Conservation (phyloP, 1,140 invertebrate genomes). For the Orchestia grillus region DNA sequence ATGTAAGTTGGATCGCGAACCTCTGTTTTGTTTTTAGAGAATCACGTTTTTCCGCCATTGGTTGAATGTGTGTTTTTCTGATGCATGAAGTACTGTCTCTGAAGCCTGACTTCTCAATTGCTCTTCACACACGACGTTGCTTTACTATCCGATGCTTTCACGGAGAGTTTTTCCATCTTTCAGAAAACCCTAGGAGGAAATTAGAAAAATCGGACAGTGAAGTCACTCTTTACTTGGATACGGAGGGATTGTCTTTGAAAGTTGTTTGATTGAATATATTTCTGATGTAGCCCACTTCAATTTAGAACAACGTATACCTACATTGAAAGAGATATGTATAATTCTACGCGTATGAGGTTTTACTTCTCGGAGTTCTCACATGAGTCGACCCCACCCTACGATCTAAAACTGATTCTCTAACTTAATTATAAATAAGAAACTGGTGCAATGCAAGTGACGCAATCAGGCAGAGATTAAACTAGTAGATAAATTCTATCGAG, state of each 20-base stretch:
- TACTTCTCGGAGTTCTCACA: background rate
- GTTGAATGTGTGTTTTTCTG: slow-evolving; percentile 51
- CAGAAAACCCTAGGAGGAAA: background rate
- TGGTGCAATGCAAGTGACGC: slow-evolving; percentile 57
- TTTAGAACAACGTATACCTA: background rate
- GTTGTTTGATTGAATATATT: background rate
- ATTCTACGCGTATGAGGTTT: background rate
- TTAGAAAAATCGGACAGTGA: background rate
- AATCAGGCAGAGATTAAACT: slow-evolving; percentile 6
- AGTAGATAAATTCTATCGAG: background rate
- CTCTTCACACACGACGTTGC: slow-evolving; percentile 15
- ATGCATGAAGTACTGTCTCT: background rate
- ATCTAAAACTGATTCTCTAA: slow-evolving; percentile 45
- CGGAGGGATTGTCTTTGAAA: slow-evolving; percentile 24
- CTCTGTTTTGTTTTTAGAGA: slow-evolving; percentile 42
- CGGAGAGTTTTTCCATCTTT: background rate
- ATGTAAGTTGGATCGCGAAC: slow-evolving; percentile 14
- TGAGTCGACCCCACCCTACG: background rate
- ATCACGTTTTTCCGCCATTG: slow-evolving; percentile 29
- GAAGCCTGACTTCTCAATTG: background rate
- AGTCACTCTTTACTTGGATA: slow-evolving; percentile 48
- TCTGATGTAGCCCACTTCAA: background rate
- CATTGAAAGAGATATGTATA: background rate
- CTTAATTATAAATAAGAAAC: slow-evolving; percentile 34
- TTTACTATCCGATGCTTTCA: background rate